phyloP scores from a whole-genome alignment of 35 echinoderm and acorn worm genomes.

The Ptychodera flava region DNA sequence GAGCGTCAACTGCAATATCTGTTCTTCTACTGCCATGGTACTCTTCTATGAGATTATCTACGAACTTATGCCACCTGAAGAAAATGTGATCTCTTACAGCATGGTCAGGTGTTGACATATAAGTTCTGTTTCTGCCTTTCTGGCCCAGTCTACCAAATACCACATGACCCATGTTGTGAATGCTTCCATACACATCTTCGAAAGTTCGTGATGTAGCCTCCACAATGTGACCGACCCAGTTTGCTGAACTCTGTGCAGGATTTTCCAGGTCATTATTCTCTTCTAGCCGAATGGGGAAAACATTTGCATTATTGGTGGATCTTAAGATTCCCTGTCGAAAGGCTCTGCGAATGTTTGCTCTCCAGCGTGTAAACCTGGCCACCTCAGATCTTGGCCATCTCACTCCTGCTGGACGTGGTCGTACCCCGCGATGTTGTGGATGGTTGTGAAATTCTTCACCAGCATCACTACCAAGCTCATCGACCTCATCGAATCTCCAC shows the following conservation, averaged over 20 bases:
- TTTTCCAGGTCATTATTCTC: not conserved
- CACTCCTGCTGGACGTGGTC: not conserved
- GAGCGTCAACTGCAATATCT: not conserved
- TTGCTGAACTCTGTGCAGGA: not conserved
- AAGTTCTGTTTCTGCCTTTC: not conserved
- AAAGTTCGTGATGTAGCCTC: not conserved
- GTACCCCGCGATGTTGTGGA: not conserved
- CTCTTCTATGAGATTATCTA: not conserved
- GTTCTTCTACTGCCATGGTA: not conserved
- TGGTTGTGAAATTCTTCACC: not conserved
- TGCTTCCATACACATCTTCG: not conserved
- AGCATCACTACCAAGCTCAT: not conserved
- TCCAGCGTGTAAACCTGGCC: not conserved
- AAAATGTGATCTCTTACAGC: constrained; percentile 9
- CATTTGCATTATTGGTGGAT: not conserved
- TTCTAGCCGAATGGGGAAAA: not conserved
- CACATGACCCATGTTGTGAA: not conserved
- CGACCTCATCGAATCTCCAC: not conserved
- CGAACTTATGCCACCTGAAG: constrained; percentile 13
- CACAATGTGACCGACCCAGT: not conserved
- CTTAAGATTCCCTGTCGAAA: not conserved
- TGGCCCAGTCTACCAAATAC: not conserved
- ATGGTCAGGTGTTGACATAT: not conserved
- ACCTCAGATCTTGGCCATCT: not conserved
- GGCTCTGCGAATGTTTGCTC: not conserved